phyloP scores from a whole-genome alignment of 2,888 invertebrate species.

The Rotaria socialis region DNA sequence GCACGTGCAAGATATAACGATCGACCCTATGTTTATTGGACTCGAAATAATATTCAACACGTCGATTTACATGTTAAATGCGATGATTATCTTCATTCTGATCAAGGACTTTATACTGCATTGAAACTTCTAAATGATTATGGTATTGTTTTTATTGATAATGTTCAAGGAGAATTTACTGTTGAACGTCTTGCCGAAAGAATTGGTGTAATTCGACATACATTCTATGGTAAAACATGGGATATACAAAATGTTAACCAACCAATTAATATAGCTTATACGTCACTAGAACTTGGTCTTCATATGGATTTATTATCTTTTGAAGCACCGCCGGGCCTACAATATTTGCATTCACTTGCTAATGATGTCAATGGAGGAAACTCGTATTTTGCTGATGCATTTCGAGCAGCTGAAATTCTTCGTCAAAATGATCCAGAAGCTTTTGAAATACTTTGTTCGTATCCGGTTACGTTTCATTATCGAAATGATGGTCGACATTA shows the following conservation, averaged over 20 bases:
- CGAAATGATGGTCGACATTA: constrained; percentile 6
- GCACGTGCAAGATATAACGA: not conserved
- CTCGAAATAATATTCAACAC: not conserved
- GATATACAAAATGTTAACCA: constrained; percentile 51
- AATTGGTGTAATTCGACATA: constrained; percentile 49
- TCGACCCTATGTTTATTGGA: not conserved
- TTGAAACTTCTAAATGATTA: not conserved
- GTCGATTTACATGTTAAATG: not conserved
- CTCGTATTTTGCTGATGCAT: constrained; percentile 52
- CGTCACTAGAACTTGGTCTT: constrained; percentile 50
- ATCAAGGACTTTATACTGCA: not conserved
- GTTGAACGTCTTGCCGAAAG: constrained; percentile 48
- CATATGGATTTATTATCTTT: constrained; percentile 56
- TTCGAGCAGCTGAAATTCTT: constrained; percentile 52
- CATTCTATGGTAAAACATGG: constrained; percentile 50
- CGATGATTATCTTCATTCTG: not conserved
- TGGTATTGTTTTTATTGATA: not conserved
- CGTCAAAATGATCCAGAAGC: constrained; percentile 49
- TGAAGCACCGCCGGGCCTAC: constrained; percentile 55
- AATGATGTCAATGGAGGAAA: constrained; percentile 53
- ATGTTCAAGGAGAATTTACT: not conserved
- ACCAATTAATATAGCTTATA: constrained; percentile 55
- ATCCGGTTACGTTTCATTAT: constrained; percentile 56
- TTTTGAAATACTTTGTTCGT: constrained; percentile 50
- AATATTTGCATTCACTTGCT: constrained; percentile 53